phyloP scores from a whole-genome alignment of 2,888 invertebrate species.

The Lycaena phlaeas region DNA sequence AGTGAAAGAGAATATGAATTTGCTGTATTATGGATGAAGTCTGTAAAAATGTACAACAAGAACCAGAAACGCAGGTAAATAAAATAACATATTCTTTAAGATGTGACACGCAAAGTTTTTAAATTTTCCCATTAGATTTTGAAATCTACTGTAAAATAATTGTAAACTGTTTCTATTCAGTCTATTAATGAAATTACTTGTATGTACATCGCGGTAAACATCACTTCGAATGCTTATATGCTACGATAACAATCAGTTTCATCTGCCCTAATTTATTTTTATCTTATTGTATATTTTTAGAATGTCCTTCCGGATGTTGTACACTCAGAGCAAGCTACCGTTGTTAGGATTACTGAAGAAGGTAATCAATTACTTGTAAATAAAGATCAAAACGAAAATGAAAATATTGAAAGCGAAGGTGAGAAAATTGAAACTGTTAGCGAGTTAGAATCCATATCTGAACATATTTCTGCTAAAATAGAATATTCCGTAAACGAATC shows the following conservation, averaged over 20 bases:
- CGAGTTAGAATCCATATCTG: conserved; percentile 57
- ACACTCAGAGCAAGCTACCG: conserved; percentile 61
- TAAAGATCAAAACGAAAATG: conserved; percentile 19
- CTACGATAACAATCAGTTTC: not conserved
- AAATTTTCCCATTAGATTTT: not conserved
- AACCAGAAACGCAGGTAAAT: conserved; percentile 51
- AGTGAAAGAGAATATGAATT: conserved; percentile 56
- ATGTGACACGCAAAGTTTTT: not conserved
- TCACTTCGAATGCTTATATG: too few species aligned
- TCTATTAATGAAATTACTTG: too few species aligned
- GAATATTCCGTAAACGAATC: conserved; percentile 46
- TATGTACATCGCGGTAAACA: too few species aligned
- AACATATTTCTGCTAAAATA: conserved; percentile 51
- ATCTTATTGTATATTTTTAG: conserved; percentile 66
- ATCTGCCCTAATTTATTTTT: conserved; percentile 24
- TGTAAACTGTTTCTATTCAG: too few species aligned
- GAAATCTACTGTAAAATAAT: too few species aligned
- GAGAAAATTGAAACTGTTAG: conserved; percentile 34
- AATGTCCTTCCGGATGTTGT: conserved; percentile 70
- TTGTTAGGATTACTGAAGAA: conserved; percentile 36
- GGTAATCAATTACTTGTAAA: conserved; percentile 31
- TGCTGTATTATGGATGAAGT: conserved; percentile 65
- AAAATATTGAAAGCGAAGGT: conserved; percentile 9
- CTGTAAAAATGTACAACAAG: conserved; percentile 36
- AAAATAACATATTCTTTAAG: conserved; percentile 19